A percentile compares a stretch with the other conserved stretches of the same genome.
These are phyloP conservation scores for Zapornia atra DNA, from an alignment of 2,113 vertebrate species.

Conservation along the genomic window DNA sequence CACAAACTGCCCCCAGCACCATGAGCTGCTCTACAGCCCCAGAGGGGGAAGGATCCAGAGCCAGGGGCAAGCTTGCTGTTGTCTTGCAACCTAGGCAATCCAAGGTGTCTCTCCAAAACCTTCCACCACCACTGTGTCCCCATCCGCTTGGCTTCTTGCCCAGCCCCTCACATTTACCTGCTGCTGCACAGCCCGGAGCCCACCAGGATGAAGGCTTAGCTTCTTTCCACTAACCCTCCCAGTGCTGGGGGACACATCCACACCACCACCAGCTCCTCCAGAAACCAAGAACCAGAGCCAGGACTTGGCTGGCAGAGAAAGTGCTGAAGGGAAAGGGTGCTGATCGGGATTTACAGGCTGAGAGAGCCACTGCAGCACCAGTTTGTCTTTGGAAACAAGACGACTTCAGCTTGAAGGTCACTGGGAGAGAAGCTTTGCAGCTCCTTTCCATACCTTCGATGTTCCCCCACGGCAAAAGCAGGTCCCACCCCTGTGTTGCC, in stretches of 20 bases:
- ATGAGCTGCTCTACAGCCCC: neutral
- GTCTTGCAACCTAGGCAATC: neutral
- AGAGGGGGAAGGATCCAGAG: neutral
- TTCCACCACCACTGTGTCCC: neutral
- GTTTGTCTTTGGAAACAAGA: neutral
- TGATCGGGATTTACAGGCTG: neutral
- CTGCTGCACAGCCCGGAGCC: neutral
- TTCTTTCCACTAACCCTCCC: neutral
- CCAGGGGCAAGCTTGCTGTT: rapidly evolving
- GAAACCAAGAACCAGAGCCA: neutral
- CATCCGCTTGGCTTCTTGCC: neutral
- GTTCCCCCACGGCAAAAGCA: neutral
- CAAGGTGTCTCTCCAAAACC: neutral
- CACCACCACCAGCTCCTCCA: neutral
- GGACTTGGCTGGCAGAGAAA: rapidly evolving
- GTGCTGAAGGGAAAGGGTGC: rapidly evolving
- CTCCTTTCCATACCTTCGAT: neutral
- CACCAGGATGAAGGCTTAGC: neutral
- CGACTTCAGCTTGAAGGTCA: neutral
- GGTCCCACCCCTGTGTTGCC: neutral
- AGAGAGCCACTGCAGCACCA: neutral
- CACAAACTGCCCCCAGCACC: neutral
- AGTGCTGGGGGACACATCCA: neutral
- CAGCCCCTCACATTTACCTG: neutral
- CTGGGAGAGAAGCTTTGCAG: neutral